A percentile compares a stretch with the other conserved stretches of the same genome.
Conservation (phyloP, 2,797 vertebrate species). For the Pteronotus mesoamericanus region DNA sequence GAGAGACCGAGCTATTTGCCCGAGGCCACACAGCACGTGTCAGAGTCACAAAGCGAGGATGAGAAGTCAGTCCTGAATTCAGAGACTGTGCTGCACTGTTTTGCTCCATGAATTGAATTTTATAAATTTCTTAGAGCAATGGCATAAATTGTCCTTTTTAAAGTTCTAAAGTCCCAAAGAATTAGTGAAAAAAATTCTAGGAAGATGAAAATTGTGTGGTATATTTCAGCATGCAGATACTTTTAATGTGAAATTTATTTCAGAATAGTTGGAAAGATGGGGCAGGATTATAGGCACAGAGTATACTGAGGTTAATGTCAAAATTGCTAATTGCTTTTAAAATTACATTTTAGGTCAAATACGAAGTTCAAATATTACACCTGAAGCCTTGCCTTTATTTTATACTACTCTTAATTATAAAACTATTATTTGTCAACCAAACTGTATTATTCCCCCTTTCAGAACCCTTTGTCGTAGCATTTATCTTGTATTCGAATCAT, state of each 20-base stretch:
- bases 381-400: neutral
- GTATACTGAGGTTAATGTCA: neutral
- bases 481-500: neutral
- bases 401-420: neutral
- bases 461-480: neutral
- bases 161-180: neutral
- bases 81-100: neutral
- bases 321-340: neutral
- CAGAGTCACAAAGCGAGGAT: neutral
- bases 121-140: neutral
- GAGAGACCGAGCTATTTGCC: neutral
- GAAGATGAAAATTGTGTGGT: neutral
- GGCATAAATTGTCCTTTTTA: neutral
- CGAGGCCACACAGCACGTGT: neutral
- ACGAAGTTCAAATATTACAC: neutral
- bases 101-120: neutral
- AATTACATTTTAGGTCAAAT: slow-evolving; percentile 15
- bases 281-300: neutral
- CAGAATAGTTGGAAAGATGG: slow-evolving; percentile 24
- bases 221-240: neutral
- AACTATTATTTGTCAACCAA: neutral
- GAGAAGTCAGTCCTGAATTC: neutral
- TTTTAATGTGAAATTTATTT: neutral
- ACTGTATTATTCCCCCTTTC: neutral
- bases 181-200: neutral